Evolutionary conservation across 2,113 vertebrate genomes (phyloP), one percentile per base, ranked within the genome.

Genomic region (Symphodus melops): DNA sequence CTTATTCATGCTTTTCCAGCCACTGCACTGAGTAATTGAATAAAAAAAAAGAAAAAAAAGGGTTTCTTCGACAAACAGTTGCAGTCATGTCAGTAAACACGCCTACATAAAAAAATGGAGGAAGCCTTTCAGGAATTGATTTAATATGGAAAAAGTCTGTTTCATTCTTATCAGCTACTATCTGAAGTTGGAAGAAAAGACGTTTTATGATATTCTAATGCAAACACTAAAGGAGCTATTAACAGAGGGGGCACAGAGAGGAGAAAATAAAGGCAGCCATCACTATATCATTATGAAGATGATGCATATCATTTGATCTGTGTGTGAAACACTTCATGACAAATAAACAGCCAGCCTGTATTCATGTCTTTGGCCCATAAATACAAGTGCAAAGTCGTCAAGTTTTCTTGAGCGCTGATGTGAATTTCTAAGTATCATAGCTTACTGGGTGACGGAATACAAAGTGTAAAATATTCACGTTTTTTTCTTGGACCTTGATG

Each of bases 101-200:
- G 8, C 41, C 28, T 25, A 60, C 41, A 48, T 73, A 69, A 80
- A 68, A 68, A 84, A 78, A 78, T 77, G 44, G 41, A 69, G 74
- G 54, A 14, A 46, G 44, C 61, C 51, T 72, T 71, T 81, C 46
- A 33, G 23, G 53, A 72, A 51, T 55, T 63, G 65, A 84, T 81
- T 81, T 79, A 61, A 69, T 59, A 13, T 37, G 41, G 4, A 23
- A 28, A 25, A 19, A 3, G 20, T 59, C 67, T 55, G 42, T 72
- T 80, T 79, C 14, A 81, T 70, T 71, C 54, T 20, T 74, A n/a
- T 51, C 28, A 19, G 41, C 41, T 79, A 41, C 48, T 79, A 67
- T 73, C 72, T 68, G 59, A 21, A 14, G 16, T 39, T 54, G n/a
- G 61, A 75, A 65, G 33, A 59, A 54, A 1, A 39, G 37, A 25